Conservation (phyloP, 2,888 invertebrate species). For the Acronicta aceris region DNA sequence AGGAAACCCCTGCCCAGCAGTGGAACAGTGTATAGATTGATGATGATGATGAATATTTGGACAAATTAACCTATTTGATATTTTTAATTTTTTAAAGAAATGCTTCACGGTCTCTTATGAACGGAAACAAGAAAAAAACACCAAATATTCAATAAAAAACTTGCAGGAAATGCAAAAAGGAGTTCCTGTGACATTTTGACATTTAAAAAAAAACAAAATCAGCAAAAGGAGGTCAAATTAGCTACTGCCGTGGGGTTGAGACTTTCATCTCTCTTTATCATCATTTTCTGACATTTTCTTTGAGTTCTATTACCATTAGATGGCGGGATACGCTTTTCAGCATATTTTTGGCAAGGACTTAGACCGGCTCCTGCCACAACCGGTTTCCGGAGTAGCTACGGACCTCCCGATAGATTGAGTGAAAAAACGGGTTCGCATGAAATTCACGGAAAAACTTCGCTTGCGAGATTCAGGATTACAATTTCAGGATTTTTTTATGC, state of each 20-base stretch:
- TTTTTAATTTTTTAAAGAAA: no score
- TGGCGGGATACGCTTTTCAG: constrained; percentile 7
- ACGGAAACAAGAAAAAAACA: background rate
- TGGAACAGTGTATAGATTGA: no score
- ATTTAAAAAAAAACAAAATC: background rate
- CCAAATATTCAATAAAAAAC: constrained; percentile 4
- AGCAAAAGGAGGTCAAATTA: constrained; percentile 27
- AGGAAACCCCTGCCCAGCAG: no score
- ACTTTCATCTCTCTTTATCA: constrained; percentile 12
- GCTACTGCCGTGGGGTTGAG: constrained; percentile 35
- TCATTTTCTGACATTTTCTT: background rate
- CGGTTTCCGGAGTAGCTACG: constrained; percentile 39
- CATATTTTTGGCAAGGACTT: constrained; percentile 20
- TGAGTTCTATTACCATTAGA: constrained; percentile 9
- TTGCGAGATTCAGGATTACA: constrained; percentile 22
- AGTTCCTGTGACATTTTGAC: background rate
- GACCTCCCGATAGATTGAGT: constrained; percentile 8
- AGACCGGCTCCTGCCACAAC: constrained; percentile 32
- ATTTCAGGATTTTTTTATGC: constrained; percentile 2
- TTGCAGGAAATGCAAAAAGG: constrained; percentile 4
- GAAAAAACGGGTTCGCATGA: background rate
- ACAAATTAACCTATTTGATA: no score
- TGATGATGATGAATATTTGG: no score
- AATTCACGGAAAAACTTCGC: constrained; percentile 2
- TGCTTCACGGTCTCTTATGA: no score